Conservation (phyloP, 2,888 invertebrate species). For the Ganaspis brasiliensis region DNA sequence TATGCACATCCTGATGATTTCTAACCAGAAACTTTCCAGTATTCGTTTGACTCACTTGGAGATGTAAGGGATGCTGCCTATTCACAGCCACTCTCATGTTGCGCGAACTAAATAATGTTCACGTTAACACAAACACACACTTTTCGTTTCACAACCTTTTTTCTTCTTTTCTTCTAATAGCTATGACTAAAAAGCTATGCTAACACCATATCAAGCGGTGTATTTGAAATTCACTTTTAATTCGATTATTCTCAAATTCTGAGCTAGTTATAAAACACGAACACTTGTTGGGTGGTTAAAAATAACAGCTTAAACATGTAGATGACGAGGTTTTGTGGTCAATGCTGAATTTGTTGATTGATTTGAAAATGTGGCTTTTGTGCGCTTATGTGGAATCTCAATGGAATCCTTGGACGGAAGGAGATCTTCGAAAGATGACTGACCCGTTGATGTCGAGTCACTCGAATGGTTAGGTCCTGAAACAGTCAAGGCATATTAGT, state of each 20-base stretch:
- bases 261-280: slow-evolving; percentile 35
- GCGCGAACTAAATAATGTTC: slow-evolving; percentile 47
- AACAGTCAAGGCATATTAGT: slow-evolving; percentile 35
- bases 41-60: slow-evolving; percentile 76
- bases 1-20: slow-evolving; percentile 63
- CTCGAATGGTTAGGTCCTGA: slow-evolving; percentile 50
- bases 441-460: slow-evolving; percentile 18
- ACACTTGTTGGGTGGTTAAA: slow-evolving; percentile 38
- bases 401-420: slow-evolving; percentile 74
- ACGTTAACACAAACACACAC: slow-evolving; percentile 46
- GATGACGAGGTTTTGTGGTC: slow-evolving; percentile 26
- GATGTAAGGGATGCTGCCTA: slow-evolving; percentile 76
- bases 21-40: slow-evolving; percentile 78
- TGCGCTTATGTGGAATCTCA: slow-evolving; percentile 47
- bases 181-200: slow-evolving; percentile 2
- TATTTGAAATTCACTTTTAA: slow-evolving; percentile 21
- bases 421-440: slow-evolving; percentile 66
- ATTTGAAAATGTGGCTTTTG: slow-evolving; percentile 22
- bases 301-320: slow-evolving; percentile 41
- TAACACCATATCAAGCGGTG: slow-evolving; percentile 26
- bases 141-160: slow-evolving; percentile 44
- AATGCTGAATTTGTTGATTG: slow-evolving; percentile 23
- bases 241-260: not conserved
- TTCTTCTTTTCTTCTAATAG: slow-evolving; percentile 25
- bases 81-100: slow-evolving; percentile 77